These are phyloP conservation scores for Tringa solitaria DNA, from an alignment of 2,113 vertebrate genomes.

Conservation along the genomic window DNA sequence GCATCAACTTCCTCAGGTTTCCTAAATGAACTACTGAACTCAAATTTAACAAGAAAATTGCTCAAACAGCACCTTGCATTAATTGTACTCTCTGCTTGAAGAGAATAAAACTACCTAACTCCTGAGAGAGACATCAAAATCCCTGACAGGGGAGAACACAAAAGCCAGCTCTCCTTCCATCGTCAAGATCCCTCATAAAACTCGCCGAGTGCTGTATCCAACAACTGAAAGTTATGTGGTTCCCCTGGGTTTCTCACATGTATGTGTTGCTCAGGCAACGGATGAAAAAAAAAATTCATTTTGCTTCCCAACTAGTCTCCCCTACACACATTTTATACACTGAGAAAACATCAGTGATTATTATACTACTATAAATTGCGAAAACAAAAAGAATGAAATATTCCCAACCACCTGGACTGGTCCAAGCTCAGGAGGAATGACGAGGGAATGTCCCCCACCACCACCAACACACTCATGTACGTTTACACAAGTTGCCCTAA, in stretches of 20 bases:
- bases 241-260: constrained; percentile 15
- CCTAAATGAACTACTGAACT: not conserved
- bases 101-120: not conserved
- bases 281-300: not conserved
- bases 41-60: constrained; percentile 6
- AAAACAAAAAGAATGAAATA: not conserved
- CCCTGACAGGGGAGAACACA: not conserved
- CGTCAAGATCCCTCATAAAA: not conserved
- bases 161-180: not conserved
- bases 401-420: not conserved
- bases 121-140: constrained; percentile 37
- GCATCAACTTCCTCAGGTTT: constrained; percentile 4
- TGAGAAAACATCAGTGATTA: not conserved
- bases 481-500: rapidly evolving
- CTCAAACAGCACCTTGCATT: not conserved
- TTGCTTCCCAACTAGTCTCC: not conserved
- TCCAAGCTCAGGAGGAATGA: not conserved
- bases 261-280: constrained; percentile 40
- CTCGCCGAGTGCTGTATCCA: not conserved
- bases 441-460: not conserved
- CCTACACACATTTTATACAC: not conserved
- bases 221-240: constrained; percentile 25
- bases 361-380: not conserved
- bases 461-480: rapidly evolving
- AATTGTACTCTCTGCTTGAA: constrained; percentile 15